A percentile compares a stretch with the other conserved stretches of the same genome.
Conservation (phyloP, 2,797 vertebrate species). For the Cossypha heuglini region DNA sequence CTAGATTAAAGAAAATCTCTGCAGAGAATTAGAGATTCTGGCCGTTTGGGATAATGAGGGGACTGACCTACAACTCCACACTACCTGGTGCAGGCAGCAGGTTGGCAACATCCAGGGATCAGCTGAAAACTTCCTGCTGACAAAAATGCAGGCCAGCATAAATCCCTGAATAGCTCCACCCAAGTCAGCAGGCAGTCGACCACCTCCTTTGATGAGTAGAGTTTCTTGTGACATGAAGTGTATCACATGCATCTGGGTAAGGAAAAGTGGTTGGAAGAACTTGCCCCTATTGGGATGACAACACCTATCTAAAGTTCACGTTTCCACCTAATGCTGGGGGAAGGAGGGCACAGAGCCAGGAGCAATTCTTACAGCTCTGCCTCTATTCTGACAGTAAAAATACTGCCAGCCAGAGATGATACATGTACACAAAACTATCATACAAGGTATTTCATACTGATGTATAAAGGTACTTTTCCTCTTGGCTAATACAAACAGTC, state of each 20-base stretch:
- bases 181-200: background rate
- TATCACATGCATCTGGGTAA: background rate
- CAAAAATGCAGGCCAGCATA: background rate
- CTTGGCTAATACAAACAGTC: background rate
- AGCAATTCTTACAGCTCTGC: background rate
- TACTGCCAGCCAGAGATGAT: background rate
- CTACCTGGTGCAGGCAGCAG: background rate
- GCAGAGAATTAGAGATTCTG: background rate
- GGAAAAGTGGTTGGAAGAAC: background rate
- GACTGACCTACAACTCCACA: background rate
- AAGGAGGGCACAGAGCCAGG: background rate
- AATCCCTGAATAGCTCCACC: background rate
- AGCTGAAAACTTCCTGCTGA: background rate
- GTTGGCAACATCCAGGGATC: background rate
- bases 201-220: background rate
- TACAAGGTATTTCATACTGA: background rate
- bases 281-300: background rate
- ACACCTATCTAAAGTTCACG: background rate
- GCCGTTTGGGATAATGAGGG: background rate
- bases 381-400: background rate
- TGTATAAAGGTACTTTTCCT: background rate
- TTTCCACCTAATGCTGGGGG: background rate
- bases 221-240: rapidly evolving
- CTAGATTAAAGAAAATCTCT: background rate
- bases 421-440: background rate